Conservation (phyloP, 23 tunicate genomes). For the Styela plicata region DNA sequence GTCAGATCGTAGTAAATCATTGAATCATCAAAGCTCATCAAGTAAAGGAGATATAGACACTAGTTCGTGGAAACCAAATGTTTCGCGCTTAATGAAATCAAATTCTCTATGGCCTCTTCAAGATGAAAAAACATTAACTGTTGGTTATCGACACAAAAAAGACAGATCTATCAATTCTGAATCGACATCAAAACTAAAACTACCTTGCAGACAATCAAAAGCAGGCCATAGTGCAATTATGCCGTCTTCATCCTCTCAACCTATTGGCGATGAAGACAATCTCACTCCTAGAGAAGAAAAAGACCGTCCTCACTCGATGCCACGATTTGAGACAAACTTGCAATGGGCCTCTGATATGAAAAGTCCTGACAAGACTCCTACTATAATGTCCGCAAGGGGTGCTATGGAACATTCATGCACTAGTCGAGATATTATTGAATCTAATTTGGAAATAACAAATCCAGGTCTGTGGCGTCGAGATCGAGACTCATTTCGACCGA, state of each 20-base stretch:
- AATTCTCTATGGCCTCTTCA: constrained; percentile 17
- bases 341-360: neutral
- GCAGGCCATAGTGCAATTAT: neutral
- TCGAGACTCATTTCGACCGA: neutral
- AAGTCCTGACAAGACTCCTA: neutral
- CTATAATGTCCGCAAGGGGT: too few relatives aligned
- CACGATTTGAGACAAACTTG: neutral
- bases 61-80: neutral
- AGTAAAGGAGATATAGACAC: neutral
- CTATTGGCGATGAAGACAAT: neutral
- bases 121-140: neutral
- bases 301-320: constrained; percentile 16
- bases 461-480: neutral
- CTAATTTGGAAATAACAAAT: neutral
- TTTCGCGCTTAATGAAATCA: neutral
- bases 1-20: neutral
- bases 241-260: neutral
- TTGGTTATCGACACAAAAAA: constrained; percentile 13
- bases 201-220: neutral
- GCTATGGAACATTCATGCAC: neutral
- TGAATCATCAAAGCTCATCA: neutral
- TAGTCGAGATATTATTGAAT: constrained; percentile 19
- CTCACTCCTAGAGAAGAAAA: neutral
- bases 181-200: neutral
- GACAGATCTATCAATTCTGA: neutral